phyloP scores from a whole-genome alignment of 2,888 invertebrate genomes.

The Ischnura elegans region DNA sequence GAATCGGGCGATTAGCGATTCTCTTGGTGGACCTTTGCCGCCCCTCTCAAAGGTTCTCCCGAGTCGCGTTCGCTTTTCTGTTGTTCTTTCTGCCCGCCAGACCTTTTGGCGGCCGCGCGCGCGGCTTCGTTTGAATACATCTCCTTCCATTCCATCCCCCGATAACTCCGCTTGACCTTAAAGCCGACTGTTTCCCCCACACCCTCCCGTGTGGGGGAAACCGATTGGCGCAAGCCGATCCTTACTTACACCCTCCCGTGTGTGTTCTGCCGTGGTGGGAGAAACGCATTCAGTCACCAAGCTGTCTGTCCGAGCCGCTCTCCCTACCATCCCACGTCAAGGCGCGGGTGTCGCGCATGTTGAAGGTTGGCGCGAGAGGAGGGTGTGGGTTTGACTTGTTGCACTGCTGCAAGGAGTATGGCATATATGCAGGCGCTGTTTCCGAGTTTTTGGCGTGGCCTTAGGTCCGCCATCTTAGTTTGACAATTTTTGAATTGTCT shows the following conservation, averaged over 20 bases:
- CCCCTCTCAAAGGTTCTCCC: no score
- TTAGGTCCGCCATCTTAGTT: no score
- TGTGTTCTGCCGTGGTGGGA: no score
- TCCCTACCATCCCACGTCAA: background rate
- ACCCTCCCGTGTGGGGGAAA: background rate
- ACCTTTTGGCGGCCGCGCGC: background rate
- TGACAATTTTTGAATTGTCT: no score
- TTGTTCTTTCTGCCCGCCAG: background rate
- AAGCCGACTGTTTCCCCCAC: no score
- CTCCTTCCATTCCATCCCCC: background rate
- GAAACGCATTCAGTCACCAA: background rate
- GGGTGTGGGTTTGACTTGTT: background rate
- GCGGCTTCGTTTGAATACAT: slow-evolving; percentile 14
- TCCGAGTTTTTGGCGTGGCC: no score
- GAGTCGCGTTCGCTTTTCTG: background rate
- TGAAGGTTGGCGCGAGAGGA: background rate
- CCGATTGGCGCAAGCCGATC: no score
- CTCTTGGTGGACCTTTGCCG: background rate
- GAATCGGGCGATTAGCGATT: background rate
- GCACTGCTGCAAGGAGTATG: no score
- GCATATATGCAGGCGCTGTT: no score
- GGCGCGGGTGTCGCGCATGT: slow-evolving; percentile 3
- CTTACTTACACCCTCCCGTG: no score
- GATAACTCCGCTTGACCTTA: background rate
- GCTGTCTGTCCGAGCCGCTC: background rate